Evolutionary conservation across 2,797 vertebrate genomes (phyloP), one percentile per base, ranked within the genome.

Genomic region (Salmo trutta): DNA sequence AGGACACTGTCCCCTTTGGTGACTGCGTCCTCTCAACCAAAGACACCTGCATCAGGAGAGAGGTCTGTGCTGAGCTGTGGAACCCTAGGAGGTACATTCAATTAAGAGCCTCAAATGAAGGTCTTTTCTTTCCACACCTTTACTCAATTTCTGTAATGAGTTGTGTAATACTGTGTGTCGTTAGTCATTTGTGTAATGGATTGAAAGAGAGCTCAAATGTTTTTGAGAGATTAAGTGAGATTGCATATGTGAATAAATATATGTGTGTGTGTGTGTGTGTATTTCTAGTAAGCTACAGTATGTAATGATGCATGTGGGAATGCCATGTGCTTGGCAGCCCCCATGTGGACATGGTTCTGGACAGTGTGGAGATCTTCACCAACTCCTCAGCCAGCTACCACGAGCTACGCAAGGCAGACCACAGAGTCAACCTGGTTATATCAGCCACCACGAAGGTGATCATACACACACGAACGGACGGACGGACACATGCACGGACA

Each of bases 1-100:
- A 99, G 97, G 95, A 96, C 2, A 96, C 94, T 0, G 97, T 97
- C 73, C 97, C 96, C 1, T 97, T 99, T 71, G 98, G 98, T 31
- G 96, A 99, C 75, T 96, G 94, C 0, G 97, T 99, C 27, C 90
- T 99, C 41, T 95, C 96, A 74, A 98, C 98, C 0, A 90, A 80
- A 84, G 98, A 99, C 86, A 97, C 97, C 0, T 99, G 98, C 79
- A 84, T 99, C 0, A 97, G 98, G 17, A 91, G 94, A 1, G 98
- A 99, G 91, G 94, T 98, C 51, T 99, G 98, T 10, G 95, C 95
- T 52, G 98, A 99, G 82, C 94, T 99, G 66, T 99, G 98, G 98
- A 93, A 88, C 10, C 94, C 97, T 7, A 93, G 91, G 76, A 99
- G 98, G 98, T 99, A 91, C 56, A 67, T 36, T 66, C 29, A 4